Evolutionary conservation across 1,140 invertebrate genomes (phyloP).

Genomic region (Achatina immaculata): DNA sequence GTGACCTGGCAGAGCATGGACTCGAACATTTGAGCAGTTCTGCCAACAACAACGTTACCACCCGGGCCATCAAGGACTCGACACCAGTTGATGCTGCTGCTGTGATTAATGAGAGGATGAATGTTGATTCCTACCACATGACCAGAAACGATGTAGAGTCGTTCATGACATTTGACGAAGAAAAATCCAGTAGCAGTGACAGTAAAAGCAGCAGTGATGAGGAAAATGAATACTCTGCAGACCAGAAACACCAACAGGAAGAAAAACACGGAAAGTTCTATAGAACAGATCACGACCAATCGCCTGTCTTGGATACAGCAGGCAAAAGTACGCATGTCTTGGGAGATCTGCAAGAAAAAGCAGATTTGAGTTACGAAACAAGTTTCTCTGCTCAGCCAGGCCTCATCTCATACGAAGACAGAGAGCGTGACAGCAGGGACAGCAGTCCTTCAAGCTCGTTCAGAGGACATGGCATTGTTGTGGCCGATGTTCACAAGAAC

Average conservation of each 20-base stretch:
- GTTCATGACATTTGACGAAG: background rate
- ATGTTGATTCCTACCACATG: too few relatives aligned
- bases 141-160: too few relatives aligned
- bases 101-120: too few relatives aligned
- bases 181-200: background rate
- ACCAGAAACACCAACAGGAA: background rate
- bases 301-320: background rate
- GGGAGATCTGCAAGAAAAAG: background rate
- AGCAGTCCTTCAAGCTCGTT: too few relatives aligned
- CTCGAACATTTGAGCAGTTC: background rate
- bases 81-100: too few relatives aligned
- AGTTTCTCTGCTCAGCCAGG: constrained; percentile 6
- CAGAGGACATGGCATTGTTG: too few relatives aligned
- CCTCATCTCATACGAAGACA: background rate
- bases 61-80: too few relatives aligned
- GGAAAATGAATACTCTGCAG: background rate
- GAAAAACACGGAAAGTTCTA: background rate
- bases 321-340: background rate
- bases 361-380: background rate
- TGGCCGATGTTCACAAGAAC: too few relatives aligned
- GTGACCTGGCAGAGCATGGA: background rate
- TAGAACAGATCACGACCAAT: background rate
- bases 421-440: background rate
- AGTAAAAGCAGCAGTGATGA: background rate
- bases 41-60: background rate